Conservation (phyloP, 2,888 invertebrate species). For the Phania funesta region DNA sequence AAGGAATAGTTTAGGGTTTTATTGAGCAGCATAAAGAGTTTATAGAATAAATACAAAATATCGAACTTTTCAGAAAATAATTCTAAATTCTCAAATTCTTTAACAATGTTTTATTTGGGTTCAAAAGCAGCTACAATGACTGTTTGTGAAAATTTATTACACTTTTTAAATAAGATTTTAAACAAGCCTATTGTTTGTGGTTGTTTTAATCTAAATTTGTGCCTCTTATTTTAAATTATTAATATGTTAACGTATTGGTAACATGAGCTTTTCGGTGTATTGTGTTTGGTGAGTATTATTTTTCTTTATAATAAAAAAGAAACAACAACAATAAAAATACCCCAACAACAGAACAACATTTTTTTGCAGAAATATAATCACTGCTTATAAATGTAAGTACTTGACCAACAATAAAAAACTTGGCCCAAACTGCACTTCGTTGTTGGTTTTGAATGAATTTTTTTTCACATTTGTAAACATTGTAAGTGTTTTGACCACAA, state of each 20-base stretch:
- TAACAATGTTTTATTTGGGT: too few relatives aligned
- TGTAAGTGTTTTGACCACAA: conserved; percentile 67
- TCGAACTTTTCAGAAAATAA: too few relatives aligned
- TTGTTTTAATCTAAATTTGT: conserved; percentile 12
- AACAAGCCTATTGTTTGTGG: conserved; percentile 4
- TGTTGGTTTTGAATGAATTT: conserved; percentile 16
- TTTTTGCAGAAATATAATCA: conserved; percentile 51
- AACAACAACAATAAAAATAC: conserved; percentile 26
- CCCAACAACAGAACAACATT: neutral
- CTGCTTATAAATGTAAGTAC: conserved; percentile 47
- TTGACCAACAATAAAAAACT: conserved; percentile 49
- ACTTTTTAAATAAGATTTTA: conserved; percentile 13
- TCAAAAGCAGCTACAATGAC: too few relatives aligned
- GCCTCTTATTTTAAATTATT: conserved; percentile 1
- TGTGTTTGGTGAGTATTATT: conserved; percentile 45
- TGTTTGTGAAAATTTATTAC: too few relatives aligned
- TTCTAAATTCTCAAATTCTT: too few relatives aligned
- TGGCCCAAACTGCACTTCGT: conserved; percentile 23
- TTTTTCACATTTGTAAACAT: conserved; percentile 25
- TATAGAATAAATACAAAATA: too few relatives aligned
- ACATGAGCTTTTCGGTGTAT: conserved; percentile 72
- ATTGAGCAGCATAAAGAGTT: too few relatives aligned
- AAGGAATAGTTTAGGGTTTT: too few relatives aligned
- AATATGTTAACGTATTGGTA: conserved; percentile 72
- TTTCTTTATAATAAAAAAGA: conserved; percentile 33